Percentiles rank a stretch among this genome's conserved stretches.
Conservation (phyloP, 2,888 invertebrate genomes). For the Coelopa pilipes region DNA sequence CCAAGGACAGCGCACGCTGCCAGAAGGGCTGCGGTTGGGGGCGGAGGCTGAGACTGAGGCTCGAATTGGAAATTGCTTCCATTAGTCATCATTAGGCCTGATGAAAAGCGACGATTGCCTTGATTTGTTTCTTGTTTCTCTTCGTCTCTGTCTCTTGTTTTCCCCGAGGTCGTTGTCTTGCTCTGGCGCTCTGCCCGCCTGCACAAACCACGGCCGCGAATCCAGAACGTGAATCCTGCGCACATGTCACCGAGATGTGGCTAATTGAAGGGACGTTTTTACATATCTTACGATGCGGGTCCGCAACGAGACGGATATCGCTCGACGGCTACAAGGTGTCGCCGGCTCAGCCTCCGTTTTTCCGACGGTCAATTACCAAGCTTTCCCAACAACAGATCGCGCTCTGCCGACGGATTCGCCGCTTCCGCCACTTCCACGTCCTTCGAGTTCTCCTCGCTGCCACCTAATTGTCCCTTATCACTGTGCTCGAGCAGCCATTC, state of each 20-base stretch:
- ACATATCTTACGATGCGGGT: no score
- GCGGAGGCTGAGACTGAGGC: neutral
- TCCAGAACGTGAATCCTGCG: neutral
- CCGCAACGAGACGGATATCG: no score
- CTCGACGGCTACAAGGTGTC: no score
- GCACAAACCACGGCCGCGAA: constrained; percentile 24
- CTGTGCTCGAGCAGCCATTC: constrained; percentile 1
- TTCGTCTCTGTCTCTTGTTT: constrained; percentile 3
- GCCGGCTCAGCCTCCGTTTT: no score
- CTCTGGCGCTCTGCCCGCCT: neutral
- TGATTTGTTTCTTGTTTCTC: neutral
- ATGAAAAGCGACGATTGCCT: constrained; percentile 15
- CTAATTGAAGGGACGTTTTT: no score
- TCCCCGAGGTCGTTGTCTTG: neutral
- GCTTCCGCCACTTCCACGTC: neutral
- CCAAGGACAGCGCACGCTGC: no score
- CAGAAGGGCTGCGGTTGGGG: no score
- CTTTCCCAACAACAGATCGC: neutral
- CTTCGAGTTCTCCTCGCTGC: constrained; percentile 19
- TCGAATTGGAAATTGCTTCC: constrained; percentile 45
- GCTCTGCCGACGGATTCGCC: neutral
- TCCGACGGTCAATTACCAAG: no score
- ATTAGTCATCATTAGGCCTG: constrained; percentile 58
- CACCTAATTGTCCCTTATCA: constrained; percentile 31
- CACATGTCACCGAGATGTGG: neutral